Conservation (phyloP, 1,140 invertebrate species). For the Harlomillsia oculata region DNA sequence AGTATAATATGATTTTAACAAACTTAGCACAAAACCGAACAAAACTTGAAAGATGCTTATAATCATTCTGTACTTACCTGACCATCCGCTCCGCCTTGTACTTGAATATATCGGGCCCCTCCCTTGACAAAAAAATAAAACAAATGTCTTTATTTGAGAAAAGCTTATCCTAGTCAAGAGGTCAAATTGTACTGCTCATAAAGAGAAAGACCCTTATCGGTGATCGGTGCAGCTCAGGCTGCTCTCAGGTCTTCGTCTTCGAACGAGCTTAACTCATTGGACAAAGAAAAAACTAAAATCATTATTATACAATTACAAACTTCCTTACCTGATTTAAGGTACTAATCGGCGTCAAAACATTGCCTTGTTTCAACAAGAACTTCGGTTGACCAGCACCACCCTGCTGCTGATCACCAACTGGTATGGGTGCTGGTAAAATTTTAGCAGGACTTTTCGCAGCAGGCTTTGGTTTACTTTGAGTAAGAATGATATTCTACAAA, state of each 20-base stretch:
- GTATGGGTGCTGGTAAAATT: slow-evolving; percentile 33
- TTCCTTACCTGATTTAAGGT: slow-evolving; percentile 3
- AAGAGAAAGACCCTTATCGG: no score
- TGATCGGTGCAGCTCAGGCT: no score
- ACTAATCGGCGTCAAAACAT: slow-evolving; percentile 19
- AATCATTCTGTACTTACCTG: slow-evolving; percentile 9
- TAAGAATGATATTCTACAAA: slow-evolving; percentile 25
- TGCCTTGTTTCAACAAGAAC: slow-evolving; percentile 27
- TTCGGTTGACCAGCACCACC: slow-evolving; percentile 3
- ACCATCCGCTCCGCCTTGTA: background rate
- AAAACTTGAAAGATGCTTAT: background rate
- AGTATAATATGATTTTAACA: background rate
- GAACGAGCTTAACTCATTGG: no score
- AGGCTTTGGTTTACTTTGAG: slow-evolving; percentile 9
- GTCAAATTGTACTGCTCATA: no score
- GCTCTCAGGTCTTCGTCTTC: no score
- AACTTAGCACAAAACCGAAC: background rate
- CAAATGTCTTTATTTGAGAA: no score
- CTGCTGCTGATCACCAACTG: slow-evolving; percentile 33
- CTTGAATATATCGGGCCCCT: slow-evolving; percentile 3
- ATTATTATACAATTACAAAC: background rate
- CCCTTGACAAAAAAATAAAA: no score
- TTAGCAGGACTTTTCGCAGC: slow-evolving; percentile 29
- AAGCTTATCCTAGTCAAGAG: no score
- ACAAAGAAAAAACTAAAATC: no score